A percentile compares a stretch with the other conserved stretches of the same genome.
These are phyloP conservation scores for Catagonus wagneri DNA, from an alignment of 2,113 vertebrate genomes.

Conservation along the genomic window DNA sequence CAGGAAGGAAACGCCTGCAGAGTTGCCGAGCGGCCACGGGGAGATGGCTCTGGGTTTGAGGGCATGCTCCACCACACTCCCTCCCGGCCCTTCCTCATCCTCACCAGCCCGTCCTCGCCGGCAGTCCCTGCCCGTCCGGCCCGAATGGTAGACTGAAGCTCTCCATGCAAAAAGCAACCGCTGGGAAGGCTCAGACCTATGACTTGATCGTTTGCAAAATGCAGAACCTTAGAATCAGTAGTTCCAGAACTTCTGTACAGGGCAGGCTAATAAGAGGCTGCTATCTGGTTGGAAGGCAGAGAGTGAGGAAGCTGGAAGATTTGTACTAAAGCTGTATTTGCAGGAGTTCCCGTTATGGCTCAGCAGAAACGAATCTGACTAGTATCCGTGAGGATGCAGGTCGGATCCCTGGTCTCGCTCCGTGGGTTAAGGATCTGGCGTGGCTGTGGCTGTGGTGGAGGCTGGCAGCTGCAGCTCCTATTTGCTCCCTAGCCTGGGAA, in stretches of 20 bases:
- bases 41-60: neutral
- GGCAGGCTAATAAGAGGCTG: slow-evolving; percentile 21
- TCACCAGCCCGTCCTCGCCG: neutral
- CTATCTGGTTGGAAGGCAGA: neutral
- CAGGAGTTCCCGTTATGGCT: no score
- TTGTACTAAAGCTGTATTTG: neutral
- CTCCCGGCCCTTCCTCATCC: neutral
- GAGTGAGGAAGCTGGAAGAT: neutral
- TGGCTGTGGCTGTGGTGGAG: no score
- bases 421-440: no score
- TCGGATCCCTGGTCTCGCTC: no score
- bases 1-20: neutral
- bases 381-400: no score
- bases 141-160: neutral
- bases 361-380: no score
- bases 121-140: neutral
- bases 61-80: neutral
- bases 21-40: neutral
- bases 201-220: neutral
- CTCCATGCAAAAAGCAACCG: neutral
- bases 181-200: neutral
- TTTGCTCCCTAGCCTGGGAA: no score
- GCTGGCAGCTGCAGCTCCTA: no score
- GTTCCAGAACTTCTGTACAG: neutral
- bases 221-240: neutral